Base-by-base conservation (phyloP, 2,113 vertebrate genomes). In the Bufo gargarizans region DNA sequence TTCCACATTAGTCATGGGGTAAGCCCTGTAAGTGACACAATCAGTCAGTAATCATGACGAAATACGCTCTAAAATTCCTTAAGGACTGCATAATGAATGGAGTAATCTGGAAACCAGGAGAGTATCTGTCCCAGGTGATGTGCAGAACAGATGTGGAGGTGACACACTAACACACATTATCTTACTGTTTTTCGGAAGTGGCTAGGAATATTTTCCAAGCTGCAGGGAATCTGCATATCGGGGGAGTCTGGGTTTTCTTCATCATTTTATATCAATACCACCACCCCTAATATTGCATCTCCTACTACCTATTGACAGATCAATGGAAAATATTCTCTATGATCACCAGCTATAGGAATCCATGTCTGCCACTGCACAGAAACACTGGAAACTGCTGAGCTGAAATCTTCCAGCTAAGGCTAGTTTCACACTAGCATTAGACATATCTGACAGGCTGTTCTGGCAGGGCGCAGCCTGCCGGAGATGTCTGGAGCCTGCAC, bases 221-320 rank as follows among this genome's bases (percentile, higher is more conserved):
- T 84, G 82, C 49, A 84, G 63, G n/a, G 63, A 55, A 50, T 84
- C n/a, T 50, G 20, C 49, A 53, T 50, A 69, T 83, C 55, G 9
- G n/a, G 45, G 49, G 61, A 12, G 16, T 67, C 19, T 6, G 4
- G 47, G 12, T 59, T 59, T 80, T 59, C 22, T 59, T 7, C 6
- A 22, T 80, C 55, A 81, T 10, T 81, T 45, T 3, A 22, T 65
- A 47, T 47, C 59, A 53, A 8, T 49, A 16, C 22, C 79, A 63
- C 33, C 16, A 81, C 16, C 17, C 56, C 2, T 43, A 3, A 61
- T 4, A 53, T 61, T 6, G 8, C 20, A 69, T n/a, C 47, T 50
- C 20, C 82, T 47, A 3, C 20, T 17, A 84, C 22, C 47, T 17
- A 8, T 74, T 47, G 3, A 17, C 16, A 1, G 8, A 17, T 47